Percentiles rank a stretch among this genome's conserved stretches.
Conservation (phyloP, 2,888 invertebrate species). For the Cloeon dipterum region DNA sequence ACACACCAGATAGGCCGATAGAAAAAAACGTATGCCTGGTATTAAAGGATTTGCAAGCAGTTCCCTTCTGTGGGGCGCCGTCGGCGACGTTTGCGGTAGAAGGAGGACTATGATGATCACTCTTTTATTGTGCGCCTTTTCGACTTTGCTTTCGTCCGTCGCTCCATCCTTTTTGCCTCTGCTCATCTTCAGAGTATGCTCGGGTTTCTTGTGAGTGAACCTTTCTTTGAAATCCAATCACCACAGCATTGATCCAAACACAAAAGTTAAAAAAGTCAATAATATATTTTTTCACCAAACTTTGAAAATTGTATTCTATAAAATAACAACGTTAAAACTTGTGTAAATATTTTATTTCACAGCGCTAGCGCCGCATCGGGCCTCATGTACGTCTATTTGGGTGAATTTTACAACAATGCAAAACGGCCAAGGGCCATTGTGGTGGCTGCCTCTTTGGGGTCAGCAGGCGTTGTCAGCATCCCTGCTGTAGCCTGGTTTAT, state of each 20-base stretch:
- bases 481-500: background rate
- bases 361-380: conserved; percentile 1
- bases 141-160: background rate
- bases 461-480: background rate
- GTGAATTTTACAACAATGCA: background rate
- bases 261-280: too few relatives aligned
- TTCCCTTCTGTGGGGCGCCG: background rate
- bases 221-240: too few relatives aligned
- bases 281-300: too few relatives aligned
- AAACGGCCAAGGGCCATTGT: background rate
- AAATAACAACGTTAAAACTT: too few relatives aligned
- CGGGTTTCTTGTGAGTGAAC: background rate
- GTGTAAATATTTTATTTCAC: too few relatives aligned
- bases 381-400: background rate
- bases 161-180: background rate
- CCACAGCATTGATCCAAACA: too few relatives aligned
- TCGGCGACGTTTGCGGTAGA: background rate
- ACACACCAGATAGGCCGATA: too few relatives aligned
- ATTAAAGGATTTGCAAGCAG: background rate
- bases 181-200: background rate
- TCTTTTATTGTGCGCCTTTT: background rate
- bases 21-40: too few relatives aligned
- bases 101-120: background rate
- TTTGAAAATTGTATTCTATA: too few relatives aligned
- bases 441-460: background rate